Evolutionary conservation across 2,888 invertebrate genomes (phyloP), one percentile per base, ranked within the genome.

Genomic region (Aradus depressus): DNA sequence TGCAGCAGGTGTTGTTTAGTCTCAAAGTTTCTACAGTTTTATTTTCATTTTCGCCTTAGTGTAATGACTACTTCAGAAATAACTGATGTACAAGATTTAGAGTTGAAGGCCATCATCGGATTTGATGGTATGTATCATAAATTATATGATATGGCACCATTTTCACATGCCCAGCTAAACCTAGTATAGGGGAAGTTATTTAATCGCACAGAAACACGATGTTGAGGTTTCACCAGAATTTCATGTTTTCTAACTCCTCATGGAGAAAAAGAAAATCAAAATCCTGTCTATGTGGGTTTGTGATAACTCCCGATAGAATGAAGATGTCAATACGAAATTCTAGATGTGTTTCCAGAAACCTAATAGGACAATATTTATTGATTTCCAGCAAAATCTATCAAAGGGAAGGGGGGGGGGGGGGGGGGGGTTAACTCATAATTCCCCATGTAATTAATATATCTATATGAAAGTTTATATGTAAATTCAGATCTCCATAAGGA

Each of bases 71-170:
- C 19, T 4, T 16, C 34, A 3, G 52, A 55, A 52, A 41, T 52
- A 19, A 48, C 41, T 21, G 55, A 55, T 14, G 74, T 80, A 1
- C 70, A 75, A 62, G 75, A 75, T 62, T 71, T 88, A 50, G 73
- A 79, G 61, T 67, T 83, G 3, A 72, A 75, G 49, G 80, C 80
- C 38, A 81, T 87, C 53, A 82, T 88, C 60, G 86, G 85, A 44
- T 86, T 87, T 68, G 84, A 87, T 69, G 88, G 87, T 82, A 67
- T 68, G 67, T 63, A 48, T 56, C 35, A 59, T 52, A 54, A 6
- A 10, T 23, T 22, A 26, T 12, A 10, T 41, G 8, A 12, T n/a
- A 12, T 25, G 14, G n/a, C n/a, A n/a, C n/a, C n/a, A n/a, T n/a
- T n/a, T n/a, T n/a, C n/a, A n/a, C n/a, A n/a, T n/a, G n/a, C n/a